Percentiles rank a stretch among this genome's conserved stretches.
Conservation (phyloP, 2,797 vertebrate genomes). For the Chelidonichthys spinosus region DNA sequence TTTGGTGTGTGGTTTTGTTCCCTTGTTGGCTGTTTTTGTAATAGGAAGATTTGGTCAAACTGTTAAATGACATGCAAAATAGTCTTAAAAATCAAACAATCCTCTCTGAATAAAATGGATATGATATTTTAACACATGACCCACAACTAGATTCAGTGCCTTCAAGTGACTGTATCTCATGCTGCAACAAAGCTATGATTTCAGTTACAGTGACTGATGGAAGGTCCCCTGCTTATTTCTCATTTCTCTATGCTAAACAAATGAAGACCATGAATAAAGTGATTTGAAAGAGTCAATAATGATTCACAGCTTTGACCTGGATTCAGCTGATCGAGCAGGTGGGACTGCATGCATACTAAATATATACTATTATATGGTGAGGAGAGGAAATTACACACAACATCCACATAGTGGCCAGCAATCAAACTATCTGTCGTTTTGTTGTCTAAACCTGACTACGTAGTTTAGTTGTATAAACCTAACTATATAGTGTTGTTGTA, state of each 20-base stretch:
- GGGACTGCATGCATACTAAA: conserved; percentile 18
- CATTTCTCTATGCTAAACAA: conserved; percentile 12
- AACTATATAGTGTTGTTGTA: no score
- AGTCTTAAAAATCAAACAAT: background rate
- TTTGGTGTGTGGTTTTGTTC: no score
- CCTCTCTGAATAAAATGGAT: background rate
- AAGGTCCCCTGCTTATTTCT: background rate
- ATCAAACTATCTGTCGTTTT: background rate
- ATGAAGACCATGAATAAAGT: conserved; percentile 14
- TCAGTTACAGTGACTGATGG: background rate
- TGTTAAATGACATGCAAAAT: background rate
- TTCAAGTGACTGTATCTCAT: background rate
- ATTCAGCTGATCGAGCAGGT: conserved; percentile 34
- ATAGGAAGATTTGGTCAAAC: background rate
- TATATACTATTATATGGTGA: background rate
- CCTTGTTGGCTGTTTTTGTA: background rate
- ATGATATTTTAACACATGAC: background rate
- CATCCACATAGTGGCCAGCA: background rate
- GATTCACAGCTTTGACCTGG: conserved; percentile 10
- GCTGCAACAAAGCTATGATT: background rate
- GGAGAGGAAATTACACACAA: background rate
- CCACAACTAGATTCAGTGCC: background rate
- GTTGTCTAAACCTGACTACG: no score
- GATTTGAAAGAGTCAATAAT: conserved; percentile 13
- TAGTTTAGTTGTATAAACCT: background rate